Percentiles rank a stretch among this genome's conserved stretches.
Conservation (phyloP, 2,113 vertebrate genomes). For the Zosterops pallidus region DNA sequence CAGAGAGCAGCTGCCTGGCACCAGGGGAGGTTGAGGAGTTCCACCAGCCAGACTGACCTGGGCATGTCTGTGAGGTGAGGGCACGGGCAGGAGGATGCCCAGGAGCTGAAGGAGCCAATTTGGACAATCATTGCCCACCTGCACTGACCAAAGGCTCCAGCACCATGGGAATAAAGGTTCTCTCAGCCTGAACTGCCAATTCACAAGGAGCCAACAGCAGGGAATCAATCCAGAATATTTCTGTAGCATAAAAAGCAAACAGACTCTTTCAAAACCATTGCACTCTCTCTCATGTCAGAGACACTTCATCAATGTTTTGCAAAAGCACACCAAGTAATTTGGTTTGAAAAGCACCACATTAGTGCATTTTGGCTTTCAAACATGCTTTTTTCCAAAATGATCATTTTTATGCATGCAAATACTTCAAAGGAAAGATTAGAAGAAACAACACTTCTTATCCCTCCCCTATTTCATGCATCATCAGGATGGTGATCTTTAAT, state of each 20-base stretch:
- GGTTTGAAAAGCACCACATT: not conserved
- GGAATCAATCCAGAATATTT: not conserved
- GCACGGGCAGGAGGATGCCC: not conserved
- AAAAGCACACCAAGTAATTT: not conserved
- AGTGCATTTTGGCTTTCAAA: not conserved
- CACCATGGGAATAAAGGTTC: not conserved
- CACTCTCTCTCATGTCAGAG: not conserved
- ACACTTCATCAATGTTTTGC: not conserved
- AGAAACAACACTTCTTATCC: not conserved
- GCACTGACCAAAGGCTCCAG: not conserved
- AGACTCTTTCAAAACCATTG: not conserved
- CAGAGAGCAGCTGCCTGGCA: not conserved
- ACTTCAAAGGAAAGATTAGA: conserved; percentile 15
- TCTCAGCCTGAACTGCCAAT: not conserved
- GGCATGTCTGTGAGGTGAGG: not conserved
- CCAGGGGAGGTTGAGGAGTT: not conserved
- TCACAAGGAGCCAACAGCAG: not conserved
- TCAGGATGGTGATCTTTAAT: not conserved
- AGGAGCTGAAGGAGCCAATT: not conserved
- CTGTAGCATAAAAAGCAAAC: not conserved
- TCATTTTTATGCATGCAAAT: not conserved
- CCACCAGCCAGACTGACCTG: not conserved
- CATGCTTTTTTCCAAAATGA: not conserved
- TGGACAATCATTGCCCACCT: not conserved
- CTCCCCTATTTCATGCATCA: not conserved